Evolutionary conservation across 2,888 invertebrate genomes (phyloP).

Genomic region (Standfussiana lucernea): DNA sequence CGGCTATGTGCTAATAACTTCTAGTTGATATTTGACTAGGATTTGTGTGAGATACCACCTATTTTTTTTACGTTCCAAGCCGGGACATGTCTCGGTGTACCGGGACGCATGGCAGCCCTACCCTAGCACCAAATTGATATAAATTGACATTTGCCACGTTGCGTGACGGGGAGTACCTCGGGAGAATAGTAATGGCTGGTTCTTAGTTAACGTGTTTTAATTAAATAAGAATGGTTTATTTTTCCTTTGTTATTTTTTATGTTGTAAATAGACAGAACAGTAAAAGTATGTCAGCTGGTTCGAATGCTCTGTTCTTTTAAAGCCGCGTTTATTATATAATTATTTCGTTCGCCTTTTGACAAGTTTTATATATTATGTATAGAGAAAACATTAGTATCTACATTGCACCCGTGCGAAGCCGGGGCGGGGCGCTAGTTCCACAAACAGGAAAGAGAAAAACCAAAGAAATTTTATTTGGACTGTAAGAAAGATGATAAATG

Average conservation of each 20-base stretch:
- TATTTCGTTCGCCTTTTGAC: background rate
- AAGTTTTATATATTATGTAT: no score
- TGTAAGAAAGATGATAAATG: background rate
- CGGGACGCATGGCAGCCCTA: background rate
- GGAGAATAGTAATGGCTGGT: slow-evolving; percentile 33
- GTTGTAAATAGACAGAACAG: background rate
- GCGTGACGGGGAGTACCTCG: slow-evolving; percentile 34
- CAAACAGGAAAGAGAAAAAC: background rate
- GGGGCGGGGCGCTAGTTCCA: no score
- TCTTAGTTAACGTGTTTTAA: slow-evolving; percentile 49
- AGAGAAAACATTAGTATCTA: no score
- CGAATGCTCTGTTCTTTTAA: background rate
- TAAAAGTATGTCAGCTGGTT: background rate
- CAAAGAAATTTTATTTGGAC: background rate
- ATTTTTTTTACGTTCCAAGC: background rate
- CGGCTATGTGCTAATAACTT: no score
- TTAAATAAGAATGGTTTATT: slow-evolving; percentile 32
- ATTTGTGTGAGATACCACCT: no score
- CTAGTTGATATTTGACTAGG: no score
- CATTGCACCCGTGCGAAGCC: no score
- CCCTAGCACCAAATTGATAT: slow-evolving; percentile 42
- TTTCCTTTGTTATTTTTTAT: slow-evolving; percentile 3
- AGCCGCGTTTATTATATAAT: background rate
- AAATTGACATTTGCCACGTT: slow-evolving; percentile 32
- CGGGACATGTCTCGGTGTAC: no score